Evolutionary conservation across 2,797 vertebrate species (phyloP).

Genomic region (Gymnothorax reevesii): DNA sequence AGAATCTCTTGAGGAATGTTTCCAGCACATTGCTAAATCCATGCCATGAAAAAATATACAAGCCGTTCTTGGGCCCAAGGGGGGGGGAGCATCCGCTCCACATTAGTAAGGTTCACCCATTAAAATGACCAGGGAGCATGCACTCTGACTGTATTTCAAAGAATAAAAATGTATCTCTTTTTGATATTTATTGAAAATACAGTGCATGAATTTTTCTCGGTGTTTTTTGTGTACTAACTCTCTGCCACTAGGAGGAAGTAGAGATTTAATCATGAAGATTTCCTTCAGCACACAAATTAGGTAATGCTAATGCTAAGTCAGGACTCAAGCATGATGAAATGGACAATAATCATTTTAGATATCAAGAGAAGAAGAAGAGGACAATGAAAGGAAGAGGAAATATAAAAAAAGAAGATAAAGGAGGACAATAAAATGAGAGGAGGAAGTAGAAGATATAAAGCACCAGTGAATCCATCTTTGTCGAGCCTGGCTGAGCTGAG

Average conservation of each 20-base stretch:
- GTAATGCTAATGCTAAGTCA: background rate
- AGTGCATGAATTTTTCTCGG: background rate
- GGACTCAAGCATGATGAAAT: background rate
- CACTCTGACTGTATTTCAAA: background rate
- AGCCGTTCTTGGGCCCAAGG: too few relatives aligned
- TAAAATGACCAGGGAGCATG: too few relatives aligned
- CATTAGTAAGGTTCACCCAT: too few relatives aligned
- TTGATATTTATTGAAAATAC: background rate
- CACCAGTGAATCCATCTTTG: background rate
- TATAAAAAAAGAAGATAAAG: background rate
- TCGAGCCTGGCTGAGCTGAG: background rate
- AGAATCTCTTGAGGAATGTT: too few relatives aligned
- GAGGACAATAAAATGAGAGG: background rate
- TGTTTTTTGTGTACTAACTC: background rate
- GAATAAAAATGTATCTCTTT: background rate
- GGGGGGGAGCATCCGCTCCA: too few relatives aligned
- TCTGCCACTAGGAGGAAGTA: constrained; percentile 12
- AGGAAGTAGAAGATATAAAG: background rate
- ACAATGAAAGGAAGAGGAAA: background rate
- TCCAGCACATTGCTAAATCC: too few relatives aligned
- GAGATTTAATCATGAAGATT: background rate
- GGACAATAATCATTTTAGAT: background rate
- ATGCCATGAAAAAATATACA: too few relatives aligned
- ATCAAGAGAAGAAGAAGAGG: background rate
- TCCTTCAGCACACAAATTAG: background rate